Conservation (phyloP, 2,888 invertebrate genomes). For the Aplocera efformata region DNA sequence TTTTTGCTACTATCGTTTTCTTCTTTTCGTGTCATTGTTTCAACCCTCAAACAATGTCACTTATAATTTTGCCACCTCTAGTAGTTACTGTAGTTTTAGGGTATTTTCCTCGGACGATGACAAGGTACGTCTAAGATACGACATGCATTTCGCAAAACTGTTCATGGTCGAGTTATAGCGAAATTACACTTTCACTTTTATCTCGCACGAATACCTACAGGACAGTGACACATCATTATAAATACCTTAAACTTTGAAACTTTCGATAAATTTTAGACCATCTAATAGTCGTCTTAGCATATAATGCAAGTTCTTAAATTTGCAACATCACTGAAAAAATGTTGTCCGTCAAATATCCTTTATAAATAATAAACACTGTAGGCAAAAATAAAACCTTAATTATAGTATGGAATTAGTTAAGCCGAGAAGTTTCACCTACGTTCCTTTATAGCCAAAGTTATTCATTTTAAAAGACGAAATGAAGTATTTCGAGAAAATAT, state of each 20-base stretch:
- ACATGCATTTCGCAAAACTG: constrained; percentile 41
- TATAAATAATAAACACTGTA: constrained; percentile 39
- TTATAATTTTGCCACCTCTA: too few species aligned
- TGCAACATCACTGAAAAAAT: too few species aligned
- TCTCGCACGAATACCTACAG: constrained; percentile 24
- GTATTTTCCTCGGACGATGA: too few species aligned
- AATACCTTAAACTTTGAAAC: constrained; percentile 39
- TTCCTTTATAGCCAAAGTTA: constrained; percentile 30
- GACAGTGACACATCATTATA: constrained; percentile 18
- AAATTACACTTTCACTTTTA: constrained; percentile 39
- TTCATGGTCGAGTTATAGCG: constrained; percentile 30
- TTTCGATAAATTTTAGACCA: too few species aligned
- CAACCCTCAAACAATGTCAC: too few species aligned
- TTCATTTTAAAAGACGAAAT: constrained; percentile 37
- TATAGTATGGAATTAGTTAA: constrained; percentile 29
- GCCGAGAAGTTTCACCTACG: constrained; percentile 18
- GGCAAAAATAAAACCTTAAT: constrained; percentile 38
- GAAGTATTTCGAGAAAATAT: constrained; percentile 26
- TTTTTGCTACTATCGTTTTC: too few species aligned
- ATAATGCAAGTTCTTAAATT: too few species aligned
- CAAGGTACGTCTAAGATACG: constrained; percentile 40
- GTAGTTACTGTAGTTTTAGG: constrained; percentile 30
- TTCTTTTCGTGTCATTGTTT: too few species aligned
- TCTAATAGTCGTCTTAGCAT: too few species aligned
- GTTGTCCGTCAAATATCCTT: too few species aligned